Conservation (phyloP, 2,888 invertebrate genomes). For the Pseudoips prasinana region DNA sequence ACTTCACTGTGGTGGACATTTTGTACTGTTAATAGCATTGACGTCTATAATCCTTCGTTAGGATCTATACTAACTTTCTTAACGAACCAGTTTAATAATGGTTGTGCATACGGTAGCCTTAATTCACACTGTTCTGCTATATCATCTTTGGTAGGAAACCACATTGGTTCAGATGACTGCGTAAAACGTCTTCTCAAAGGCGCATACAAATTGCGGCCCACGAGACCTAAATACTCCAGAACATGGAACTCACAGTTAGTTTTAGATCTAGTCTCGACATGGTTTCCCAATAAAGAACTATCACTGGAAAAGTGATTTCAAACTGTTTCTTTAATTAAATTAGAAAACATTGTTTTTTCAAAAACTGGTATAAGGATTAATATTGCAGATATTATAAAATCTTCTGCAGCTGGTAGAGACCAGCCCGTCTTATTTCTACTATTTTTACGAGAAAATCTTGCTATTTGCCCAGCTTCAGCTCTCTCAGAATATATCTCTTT, state of each 20-base stretch:
- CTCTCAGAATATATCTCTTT: neutral
- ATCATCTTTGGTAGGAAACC: conserved; percentile 1
- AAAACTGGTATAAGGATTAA: neutral
- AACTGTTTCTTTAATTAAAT: conserved; percentile 3
- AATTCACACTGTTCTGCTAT: conserved; percentile 1
- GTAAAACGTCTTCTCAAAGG: conserved; percentile 6
- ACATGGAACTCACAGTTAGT: conserved; percentile 11
- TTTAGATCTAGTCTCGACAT: conserved; percentile 1
- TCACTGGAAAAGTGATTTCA: conserved; percentile 5
- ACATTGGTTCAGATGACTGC: conserved; percentile 2
- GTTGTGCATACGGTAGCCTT: conserved; percentile 3
- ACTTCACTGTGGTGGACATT: neutral
- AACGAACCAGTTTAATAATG: neutral
- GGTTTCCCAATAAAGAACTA: conserved; percentile 8
- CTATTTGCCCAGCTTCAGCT: neutral
- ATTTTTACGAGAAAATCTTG: conserved; percentile 1
- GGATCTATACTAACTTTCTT: neutral
- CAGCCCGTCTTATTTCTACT: conserved; percentile 1
- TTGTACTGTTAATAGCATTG: neutral
- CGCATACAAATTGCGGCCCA: conserved; percentile 9
- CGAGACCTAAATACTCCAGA: conserved; percentile 5
- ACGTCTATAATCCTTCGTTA: neutral
- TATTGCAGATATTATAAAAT: conserved; percentile 2
- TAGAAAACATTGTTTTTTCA: neutral
- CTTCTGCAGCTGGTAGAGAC: neutral